phyloP scores from a whole-genome alignment of 2,113 vertebrate genomes.

The Melanostigma gelatinosum region DNA sequence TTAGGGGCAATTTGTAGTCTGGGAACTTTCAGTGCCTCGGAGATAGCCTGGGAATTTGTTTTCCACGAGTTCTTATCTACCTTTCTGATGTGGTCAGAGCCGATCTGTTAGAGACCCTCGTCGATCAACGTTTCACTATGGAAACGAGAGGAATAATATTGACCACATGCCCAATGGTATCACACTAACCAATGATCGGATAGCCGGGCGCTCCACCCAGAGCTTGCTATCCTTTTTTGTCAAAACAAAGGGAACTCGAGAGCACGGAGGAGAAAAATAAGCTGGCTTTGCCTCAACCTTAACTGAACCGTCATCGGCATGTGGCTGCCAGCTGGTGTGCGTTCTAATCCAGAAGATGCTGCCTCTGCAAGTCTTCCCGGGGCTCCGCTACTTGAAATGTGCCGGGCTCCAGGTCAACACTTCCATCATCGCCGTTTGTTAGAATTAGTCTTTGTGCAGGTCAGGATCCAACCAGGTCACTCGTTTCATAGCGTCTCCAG shows the following conservation, averaged over 20 bases:
- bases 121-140: conserved; percentile 8
- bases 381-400: conserved; percentile 28
- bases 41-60: conserved; percentile 52
- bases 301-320: conserved; percentile 65
- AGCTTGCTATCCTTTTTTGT: conserved; percentile 26
- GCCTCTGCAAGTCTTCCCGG: conserved; percentile 37
- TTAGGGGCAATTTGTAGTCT: conserved; percentile 61
- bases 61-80: conserved; percentile 50
- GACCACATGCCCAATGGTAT: conserved; percentile 35
- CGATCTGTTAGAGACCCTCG: background rate
- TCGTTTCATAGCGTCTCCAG: conserved; percentile 1
- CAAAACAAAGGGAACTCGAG: conserved; percentile 45
- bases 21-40: conserved; percentile 46
- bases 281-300: conserved; percentile 50
- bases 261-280: conserved; percentile 33
- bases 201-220: conserved; percentile 36
- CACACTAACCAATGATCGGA: conserved; percentile 18
- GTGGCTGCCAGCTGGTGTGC: conserved; percentile 63
- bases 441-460: conserved; percentile 21
- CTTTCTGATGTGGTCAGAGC: conserved; percentile 21
- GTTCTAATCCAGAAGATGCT: conserved; percentile 52
- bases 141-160: conserved; percentile 45
- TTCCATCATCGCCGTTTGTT: conserved; percentile 43
- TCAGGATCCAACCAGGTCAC: conserved; percentile 19
- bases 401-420: conserved; percentile 44